Conservation (phyloP, 2,113 vertebrate species). For the Indri indri region DNA sequence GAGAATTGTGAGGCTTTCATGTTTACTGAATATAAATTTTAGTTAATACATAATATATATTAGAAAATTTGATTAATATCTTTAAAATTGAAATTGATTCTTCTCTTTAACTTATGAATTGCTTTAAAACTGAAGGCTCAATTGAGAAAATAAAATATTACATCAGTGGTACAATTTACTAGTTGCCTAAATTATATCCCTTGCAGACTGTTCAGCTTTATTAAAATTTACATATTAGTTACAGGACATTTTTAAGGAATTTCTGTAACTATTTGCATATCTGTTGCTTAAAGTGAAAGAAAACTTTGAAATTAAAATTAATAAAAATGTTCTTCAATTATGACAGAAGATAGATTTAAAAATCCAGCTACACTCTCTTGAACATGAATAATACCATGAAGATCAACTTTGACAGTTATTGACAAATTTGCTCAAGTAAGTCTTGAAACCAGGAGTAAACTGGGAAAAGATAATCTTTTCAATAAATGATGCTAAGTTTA, state of each 20-base stretch:
- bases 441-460: background rate
- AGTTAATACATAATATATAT: background rate
- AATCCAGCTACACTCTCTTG: background rate
- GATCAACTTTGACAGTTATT: background rate
- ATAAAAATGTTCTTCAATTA: background rate
- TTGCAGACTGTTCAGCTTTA: background rate
- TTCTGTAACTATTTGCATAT: background rate
- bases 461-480: background rate
- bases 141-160: background rate
- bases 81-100: background rate
- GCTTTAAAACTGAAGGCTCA: background rate
- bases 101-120: conserved; percentile 2
- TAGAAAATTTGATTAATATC: background rate
- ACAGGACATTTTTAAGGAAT: background rate
- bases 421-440: background rate
- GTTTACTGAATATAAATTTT: conserved; percentile 8
- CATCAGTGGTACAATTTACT: background rate
- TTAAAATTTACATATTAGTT: background rate
- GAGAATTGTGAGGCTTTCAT: background rate
- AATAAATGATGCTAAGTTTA: background rate
- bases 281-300: background rate
- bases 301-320: background rate
- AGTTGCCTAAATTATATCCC: background rate
- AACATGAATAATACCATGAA: background rate
- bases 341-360: background rate